Evolutionary conservation across 2,888 invertebrate genomes (phyloP), one percentile per base, ranked within the genome.

Genomic region (Ernsta delagoae): DNA sequence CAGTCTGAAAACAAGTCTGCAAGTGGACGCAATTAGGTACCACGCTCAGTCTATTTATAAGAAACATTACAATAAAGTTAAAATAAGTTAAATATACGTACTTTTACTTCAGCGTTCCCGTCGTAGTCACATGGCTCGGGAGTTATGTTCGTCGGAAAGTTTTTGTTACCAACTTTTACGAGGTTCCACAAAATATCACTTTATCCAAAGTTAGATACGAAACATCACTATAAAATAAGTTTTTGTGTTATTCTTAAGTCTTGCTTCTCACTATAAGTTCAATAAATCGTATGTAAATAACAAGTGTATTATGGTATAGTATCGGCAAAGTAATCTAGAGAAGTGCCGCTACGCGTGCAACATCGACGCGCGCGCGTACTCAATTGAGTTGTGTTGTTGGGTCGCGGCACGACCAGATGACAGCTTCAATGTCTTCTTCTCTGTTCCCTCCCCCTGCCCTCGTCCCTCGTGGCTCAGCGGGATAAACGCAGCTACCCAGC

Each of bases 51-150:
- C 82, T 86, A 87, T 79, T 70, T 81, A 81, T 79, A 84, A 83
- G 81, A 78, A 81, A 74, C 77, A 78, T 80, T 82, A 84, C 79
- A 83, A 85, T 84, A 83, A 83, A 83, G 80, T 83, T 79, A 81
- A 86, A 86, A 82, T 83, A 83, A 87, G 79, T 83, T 75, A 75
- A 83, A 83, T 81, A 75, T 79, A 90, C 91, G 79, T 89, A 92
- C 91, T 79, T 85, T 87, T 88, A 85, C 81, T 86, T 80, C 78
- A 77, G 77, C 78, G 81, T 81, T 82, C 83, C 82, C 82, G 74
- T 72, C 74, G 80, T 78, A 86, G 85, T 92, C 92, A 92, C 92
- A 92, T 92, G 91, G 90, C 88, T 88, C 77, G 84, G 79, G 64
- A 62, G 68, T 68, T 68, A 79, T 83, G 79, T 83, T 83, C 84